Percentiles rank a stretch among this genome's conserved stretches.
Conservation (phyloP, 2,113 vertebrate species). For the Athene cunicularia region DNA sequence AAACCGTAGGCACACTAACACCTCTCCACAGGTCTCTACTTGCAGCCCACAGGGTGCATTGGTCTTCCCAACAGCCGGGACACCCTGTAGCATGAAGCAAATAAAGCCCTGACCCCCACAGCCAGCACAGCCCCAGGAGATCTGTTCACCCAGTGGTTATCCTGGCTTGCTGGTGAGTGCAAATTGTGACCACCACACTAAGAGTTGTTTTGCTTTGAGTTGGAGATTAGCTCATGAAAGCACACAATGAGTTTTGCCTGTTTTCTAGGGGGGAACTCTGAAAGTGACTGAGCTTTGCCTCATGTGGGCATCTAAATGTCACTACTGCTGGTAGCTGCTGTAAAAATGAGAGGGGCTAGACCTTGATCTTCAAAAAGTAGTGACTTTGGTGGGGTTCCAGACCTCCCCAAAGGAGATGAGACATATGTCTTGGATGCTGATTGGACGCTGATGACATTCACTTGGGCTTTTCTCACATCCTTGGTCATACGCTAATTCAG, state of each 20-base stretch:
- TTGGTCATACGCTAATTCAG: not conserved
- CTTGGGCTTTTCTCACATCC: not conserved
- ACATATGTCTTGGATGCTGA: not conserved
- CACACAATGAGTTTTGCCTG: not conserved
- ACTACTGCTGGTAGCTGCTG: not conserved
- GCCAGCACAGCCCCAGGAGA: not conserved
- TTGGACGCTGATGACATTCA: not conserved
- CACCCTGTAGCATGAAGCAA: not conserved
- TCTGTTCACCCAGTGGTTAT: not conserved
- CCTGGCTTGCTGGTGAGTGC: not conserved
- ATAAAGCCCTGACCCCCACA: not conserved
- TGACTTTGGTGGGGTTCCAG: not conserved
- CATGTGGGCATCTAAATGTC: not conserved
- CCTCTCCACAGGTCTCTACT: not conserved
- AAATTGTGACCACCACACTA: not conserved
- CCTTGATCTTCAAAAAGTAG: not conserved
- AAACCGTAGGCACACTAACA: not conserved
- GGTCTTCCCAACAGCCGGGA: fast-evolving
- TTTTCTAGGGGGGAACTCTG: not conserved
- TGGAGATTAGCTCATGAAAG: not conserved
- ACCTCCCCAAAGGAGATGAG: not conserved
- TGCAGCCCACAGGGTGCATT: not conserved
- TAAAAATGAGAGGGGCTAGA: not conserved
- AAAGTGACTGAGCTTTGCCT: not conserved
- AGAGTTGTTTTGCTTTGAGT: not conserved